These are phyloP conservation scores for Archips crataeganus DNA, from an alignment of 2,888 invertebrate species.

Conservation along the genomic window DNA sequence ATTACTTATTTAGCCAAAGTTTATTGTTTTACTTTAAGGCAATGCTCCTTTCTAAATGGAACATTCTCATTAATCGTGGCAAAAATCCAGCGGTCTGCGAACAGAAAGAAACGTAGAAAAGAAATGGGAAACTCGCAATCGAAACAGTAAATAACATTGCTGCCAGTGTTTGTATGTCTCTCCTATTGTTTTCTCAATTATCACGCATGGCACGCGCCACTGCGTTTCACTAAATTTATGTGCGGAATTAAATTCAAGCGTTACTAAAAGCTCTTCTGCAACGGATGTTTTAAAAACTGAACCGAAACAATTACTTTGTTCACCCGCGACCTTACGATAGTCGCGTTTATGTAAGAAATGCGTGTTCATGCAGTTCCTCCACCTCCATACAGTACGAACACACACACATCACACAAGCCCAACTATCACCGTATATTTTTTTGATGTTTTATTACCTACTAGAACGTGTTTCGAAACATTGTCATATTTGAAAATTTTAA, in stretches of 20 bases:
- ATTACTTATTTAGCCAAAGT: not conserved
- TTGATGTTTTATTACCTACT: too few species aligned
- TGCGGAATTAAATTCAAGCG: not conserved
- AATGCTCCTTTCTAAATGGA: too few species aligned
- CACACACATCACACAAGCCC: too few species aligned
- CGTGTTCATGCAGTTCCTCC: too few species aligned
- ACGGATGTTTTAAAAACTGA: too few species aligned
- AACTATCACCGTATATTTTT: too few species aligned
- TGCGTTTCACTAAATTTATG: not conserved
- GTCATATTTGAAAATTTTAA: too few species aligned
- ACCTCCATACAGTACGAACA: too few species aligned
- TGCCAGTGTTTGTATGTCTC: not conserved
- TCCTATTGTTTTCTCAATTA: constrained; percentile 8
- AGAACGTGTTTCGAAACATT: too few species aligned
- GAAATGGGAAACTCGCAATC: not conserved
- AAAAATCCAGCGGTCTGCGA: not conserved
- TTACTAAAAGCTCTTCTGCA: not conserved
- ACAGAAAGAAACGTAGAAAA: not conserved
- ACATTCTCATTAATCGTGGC: not conserved
- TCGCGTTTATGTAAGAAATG: too few species aligned
- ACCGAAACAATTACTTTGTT: too few species aligned
- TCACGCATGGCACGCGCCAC: constrained; percentile 1
- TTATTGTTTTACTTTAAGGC: not conserved
- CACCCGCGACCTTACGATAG: too few species aligned
- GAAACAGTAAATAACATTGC: not conserved